phyloP scores from a whole-genome alignment of 2,113 vertebrate genomes.

The Ahaetulla prasina region DNA sequence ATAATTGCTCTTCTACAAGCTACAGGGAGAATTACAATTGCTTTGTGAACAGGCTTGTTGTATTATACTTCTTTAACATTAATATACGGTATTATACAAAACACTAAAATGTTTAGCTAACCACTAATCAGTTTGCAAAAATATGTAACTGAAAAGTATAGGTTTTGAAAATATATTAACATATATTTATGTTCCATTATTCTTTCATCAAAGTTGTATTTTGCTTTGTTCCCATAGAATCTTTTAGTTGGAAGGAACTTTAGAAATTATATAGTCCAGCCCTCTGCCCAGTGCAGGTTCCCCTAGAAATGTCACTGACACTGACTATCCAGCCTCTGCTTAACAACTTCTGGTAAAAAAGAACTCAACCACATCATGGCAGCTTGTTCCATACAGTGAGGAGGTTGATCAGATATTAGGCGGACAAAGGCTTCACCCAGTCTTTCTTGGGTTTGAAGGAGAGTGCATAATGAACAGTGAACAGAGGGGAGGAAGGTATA shows the following conservation, averaged over 20 bases:
- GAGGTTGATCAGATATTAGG: not conserved
- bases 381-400: not conserved
- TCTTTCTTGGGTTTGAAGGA: not conserved
- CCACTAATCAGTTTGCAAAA: not conserved
- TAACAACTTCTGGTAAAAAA: not conserved
- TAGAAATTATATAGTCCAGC: not conserved
- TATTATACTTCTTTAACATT: not conserved
- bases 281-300: not conserved
- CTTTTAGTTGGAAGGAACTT: not conserved
- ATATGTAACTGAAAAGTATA: not conserved
- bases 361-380: not conserved
- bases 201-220: not conserved
- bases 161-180: not conserved
- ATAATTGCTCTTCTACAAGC: not conserved
- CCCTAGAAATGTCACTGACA: not conserved
- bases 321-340: not conserved
- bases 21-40: not conserved
- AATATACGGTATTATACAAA: not conserved
- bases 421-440: not conserved
- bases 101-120: not conserved
- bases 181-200: not conserved
- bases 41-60: not conserved
- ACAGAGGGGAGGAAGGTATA: not conserved
- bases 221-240: not conserved
- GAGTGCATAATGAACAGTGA: not conserved